Evolutionary conservation across 2,888 invertebrate genomes (phyloP).

Genomic region (Ennomos erosarius): DNA sequence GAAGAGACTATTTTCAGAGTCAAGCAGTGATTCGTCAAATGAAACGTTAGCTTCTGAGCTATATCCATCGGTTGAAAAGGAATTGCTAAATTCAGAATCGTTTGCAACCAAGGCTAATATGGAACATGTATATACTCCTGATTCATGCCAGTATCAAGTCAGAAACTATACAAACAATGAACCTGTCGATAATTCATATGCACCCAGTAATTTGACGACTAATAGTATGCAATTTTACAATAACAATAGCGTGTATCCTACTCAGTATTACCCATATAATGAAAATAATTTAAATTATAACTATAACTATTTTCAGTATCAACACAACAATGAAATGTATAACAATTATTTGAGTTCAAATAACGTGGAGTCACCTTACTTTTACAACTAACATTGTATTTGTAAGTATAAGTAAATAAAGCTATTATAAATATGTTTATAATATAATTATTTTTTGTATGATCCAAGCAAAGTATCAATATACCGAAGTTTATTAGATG

Average conservation of each 20-base stretch:
- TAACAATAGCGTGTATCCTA: conserved; percentile 50
- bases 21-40: conserved; percentile 54
- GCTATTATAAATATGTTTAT: neutral
- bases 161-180: conserved; percentile 4
- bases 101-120: neutral
- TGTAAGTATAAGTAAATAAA: neutral
- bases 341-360: conserved; percentile 15
- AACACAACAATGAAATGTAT: conserved; percentile 26
- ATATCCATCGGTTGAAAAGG: conserved; percentile 22
- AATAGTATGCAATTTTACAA: conserved; percentile 15
- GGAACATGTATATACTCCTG: neutral
- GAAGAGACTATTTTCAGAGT: conserved; percentile 82
- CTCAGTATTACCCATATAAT: conserved; percentile 54
- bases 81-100: conserved; percentile 2
- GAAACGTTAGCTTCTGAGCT: conserved; percentile 40
- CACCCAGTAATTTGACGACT: conserved; percentile 2
- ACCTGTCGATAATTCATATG: conserved; percentile 3
- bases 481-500: too few species aligned
- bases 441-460: neutral
- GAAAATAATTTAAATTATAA: conserved; percentile 16
- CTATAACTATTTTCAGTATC: conserved; percentile 31
- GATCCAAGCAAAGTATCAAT: too few species aligned
- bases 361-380: neutral
- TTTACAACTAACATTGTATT: conserved; percentile 7
- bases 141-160: conserved; percentile 1